phyloP scores from a whole-genome alignment of 2,888 invertebrate species.

The Caenorhabditis virilis region DNA sequence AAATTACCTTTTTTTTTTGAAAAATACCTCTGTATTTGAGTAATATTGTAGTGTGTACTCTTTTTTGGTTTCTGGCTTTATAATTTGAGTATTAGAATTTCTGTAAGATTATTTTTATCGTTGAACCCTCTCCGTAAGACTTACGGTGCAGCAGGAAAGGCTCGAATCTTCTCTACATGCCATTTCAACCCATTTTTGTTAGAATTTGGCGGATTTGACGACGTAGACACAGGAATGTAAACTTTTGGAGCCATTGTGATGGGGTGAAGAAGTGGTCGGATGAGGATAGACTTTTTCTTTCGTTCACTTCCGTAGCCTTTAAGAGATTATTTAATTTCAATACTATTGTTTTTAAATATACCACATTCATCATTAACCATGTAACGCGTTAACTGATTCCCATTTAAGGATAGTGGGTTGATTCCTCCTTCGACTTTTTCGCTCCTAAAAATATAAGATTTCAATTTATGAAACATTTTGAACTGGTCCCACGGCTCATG shows the following conservation, averaged over 20 bases:
- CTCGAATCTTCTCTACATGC: too few species aligned
- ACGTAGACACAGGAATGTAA: not conserved
- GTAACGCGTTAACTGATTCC: constrained; percentile 23
- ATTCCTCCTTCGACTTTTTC: constrained; percentile 21
- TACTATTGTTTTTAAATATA: not conserved
- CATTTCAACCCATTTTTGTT: not conserved
- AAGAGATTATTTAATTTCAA: not conserved
- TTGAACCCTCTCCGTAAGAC: too few species aligned
- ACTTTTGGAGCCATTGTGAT: not conserved
- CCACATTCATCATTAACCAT: constrained; percentile 32
- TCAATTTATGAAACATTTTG: not conserved
- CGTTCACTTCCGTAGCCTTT: constrained; percentile 4
- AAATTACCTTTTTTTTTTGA: too few species aligned
- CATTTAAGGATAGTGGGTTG: constrained; percentile 14
- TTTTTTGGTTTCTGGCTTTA: too few species aligned
- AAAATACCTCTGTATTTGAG: too few species aligned
- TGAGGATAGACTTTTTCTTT: not conserved
- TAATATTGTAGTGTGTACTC: too few species aligned
- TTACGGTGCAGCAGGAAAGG: too few species aligned
- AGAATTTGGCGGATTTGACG: not conserved
- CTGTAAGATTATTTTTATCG: too few species aligned
- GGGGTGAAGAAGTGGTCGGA: not conserved
- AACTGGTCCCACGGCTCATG: constrained; percentile 41
- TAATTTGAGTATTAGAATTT: not conserved
- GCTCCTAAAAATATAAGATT: constrained; percentile 6